phyloP scores from a whole-genome alignment of 2,797 vertebrate genomes.

The Anomalospiza imberbis region DNA sequence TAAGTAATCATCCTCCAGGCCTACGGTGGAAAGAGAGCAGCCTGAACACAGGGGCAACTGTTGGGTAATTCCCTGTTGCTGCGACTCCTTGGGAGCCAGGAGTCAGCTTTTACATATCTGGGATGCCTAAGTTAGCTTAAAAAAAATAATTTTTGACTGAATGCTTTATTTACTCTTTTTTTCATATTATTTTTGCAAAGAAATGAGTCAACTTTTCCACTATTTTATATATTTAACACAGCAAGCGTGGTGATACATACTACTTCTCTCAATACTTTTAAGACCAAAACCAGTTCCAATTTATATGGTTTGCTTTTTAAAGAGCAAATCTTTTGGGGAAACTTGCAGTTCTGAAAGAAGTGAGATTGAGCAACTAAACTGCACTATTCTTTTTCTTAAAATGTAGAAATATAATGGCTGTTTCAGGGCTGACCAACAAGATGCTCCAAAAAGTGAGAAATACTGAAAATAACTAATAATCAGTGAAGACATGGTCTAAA shows the following conservation, averaged over 20 bases:
- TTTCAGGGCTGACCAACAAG: neutral
- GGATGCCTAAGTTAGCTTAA: constrained; percentile 21
- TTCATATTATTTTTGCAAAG: neutral
- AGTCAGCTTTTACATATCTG: constrained; percentile 23
- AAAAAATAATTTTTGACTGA: constrained; percentile 38
- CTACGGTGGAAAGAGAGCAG: neutral
- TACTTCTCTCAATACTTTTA: neutral
- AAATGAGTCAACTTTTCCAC: neutral
- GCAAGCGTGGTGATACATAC: neutral
- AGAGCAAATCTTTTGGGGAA: neutral
- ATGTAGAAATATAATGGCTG: fast-evolving
- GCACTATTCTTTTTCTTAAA: neutral
- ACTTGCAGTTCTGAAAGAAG: neutral
- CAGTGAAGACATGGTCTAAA: neutral
- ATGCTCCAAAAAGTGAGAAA: neutral
- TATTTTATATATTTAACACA: neutral
- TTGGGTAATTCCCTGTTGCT: neutral
- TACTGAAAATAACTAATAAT: neutral
- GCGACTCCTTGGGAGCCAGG: neutral
- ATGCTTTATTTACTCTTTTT: constrained; percentile 28
- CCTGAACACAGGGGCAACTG: constrained; percentile 33
- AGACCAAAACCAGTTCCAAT: neutral
- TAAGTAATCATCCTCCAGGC: neutral
- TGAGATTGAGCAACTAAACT: neutral
- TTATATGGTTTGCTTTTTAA: neutral